Percentiles rank a stretch among this genome's conserved stretches.
Evolutionary conservation across 2,797 vertebrate genomes (phyloP).

Genomic region (Anabacerthia variegaticeps): DNA sequence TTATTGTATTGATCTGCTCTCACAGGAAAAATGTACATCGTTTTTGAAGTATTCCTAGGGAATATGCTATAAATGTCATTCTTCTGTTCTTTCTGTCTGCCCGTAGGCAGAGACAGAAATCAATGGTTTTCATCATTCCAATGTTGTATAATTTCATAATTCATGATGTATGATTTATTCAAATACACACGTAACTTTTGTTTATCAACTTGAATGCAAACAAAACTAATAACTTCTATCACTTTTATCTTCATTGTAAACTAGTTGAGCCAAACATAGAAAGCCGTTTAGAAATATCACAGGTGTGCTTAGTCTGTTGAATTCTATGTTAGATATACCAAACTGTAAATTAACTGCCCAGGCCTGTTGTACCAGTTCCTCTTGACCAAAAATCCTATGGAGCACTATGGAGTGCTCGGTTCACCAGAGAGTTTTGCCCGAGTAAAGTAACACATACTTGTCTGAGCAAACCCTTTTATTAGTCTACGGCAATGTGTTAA

Average conservation of each 20-base stretch:
- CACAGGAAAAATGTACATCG: background rate
- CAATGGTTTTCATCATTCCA: constrained; percentile 36
- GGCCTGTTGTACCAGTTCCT: background rate
- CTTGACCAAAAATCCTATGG: background rate
- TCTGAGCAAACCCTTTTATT: background rate
- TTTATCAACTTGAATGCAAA: constrained; percentile 37
- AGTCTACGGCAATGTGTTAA: background rate
- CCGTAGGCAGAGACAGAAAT: constrained; percentile 57
- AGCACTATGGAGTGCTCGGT: background rate
- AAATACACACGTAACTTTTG: constrained; percentile 28
- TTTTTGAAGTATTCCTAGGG: constrained; percentile 30
- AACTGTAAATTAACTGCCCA: background rate
- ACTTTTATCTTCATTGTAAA: background rate
- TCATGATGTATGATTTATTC: constrained; percentile 56
- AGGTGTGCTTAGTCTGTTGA: background rate
- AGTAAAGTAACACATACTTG: background rate
- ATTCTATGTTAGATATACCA: background rate
- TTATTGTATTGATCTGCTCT: constrained; percentile 51
- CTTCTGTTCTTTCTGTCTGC: constrained; percentile 51
- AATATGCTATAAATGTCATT: constrained; percentile 5
- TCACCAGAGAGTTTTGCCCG: background rate
- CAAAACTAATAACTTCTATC: constrained; percentile 16
- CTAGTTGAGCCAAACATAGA: background rate
- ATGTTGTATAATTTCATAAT: constrained; percentile 39
- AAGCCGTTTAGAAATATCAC: background rate